Evolutionary conservation across 2,797 vertebrate species (phyloP).

Genomic region (Emydoidea blandingii): DNA sequence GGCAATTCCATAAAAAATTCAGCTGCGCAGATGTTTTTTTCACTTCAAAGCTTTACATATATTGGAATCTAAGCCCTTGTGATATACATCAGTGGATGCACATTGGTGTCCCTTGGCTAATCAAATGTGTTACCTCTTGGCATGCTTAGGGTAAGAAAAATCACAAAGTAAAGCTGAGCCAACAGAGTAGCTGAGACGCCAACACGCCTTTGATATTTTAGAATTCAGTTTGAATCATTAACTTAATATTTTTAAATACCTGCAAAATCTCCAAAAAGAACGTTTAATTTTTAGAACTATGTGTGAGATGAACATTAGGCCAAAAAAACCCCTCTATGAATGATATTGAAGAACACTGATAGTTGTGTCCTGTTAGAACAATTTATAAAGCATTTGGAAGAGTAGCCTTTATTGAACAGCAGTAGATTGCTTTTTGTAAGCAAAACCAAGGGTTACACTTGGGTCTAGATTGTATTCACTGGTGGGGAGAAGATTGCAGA

Average conservation of each 20-base stretch:
- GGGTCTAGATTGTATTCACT: not conserved
- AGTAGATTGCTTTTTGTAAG: slow-evolving; percentile 1
- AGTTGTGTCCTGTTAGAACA: not conserved
- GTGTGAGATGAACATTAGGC: not conserved
- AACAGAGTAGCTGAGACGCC: slow-evolving; percentile 40
- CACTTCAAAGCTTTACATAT: slow-evolving; percentile 6
- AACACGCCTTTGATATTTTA: slow-evolving; percentile 24
- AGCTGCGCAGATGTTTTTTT: not conserved
- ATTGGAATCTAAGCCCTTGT: not conserved
- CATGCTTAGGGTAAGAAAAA: not conserved
- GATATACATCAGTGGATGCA: not conserved
- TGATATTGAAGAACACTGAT: not conserved
- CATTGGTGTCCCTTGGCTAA: slow-evolving; percentile 22
- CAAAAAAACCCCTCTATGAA: not conserved
- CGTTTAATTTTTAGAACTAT: not conserved
- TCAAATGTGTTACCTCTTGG: slow-evolving; percentile 33
- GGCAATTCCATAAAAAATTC: slow-evolving; percentile 6
- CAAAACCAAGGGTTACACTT: slow-evolving; percentile 9
- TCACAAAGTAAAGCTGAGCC: slow-evolving; percentile 33
- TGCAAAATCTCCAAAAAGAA: slow-evolving; percentile 15
- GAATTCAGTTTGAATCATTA: slow-evolving; percentile 53
- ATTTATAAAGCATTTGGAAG: slow-evolving; percentile 19
- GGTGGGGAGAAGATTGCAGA: not conserved
- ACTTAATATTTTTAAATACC: slow-evolving; percentile 8
- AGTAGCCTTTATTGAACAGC: slow-evolving; percentile 2